Conservation (phyloP, 2,113 vertebrate species). For the Calypte anna region DNA sequence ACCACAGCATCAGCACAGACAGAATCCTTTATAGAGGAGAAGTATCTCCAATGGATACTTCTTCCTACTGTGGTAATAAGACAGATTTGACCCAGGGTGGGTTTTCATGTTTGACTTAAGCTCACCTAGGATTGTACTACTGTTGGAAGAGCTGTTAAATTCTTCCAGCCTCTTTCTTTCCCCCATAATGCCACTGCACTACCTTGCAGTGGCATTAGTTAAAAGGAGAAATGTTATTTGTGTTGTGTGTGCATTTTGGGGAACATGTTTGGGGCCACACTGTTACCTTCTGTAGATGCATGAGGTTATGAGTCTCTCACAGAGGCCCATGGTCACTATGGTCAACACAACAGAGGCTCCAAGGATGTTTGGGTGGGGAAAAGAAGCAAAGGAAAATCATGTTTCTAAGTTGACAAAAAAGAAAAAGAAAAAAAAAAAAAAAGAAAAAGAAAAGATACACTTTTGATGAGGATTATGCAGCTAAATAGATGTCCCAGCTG, state of each 20-base stretch:
- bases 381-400: background rate
- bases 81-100: background rate
- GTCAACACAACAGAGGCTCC: background rate
- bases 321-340: background rate
- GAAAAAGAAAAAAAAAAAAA: background rate
- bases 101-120: background rate
- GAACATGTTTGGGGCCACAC: background rate
- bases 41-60: background rate
- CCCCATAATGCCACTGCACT: background rate
- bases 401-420: background rate
- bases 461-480: background rate
- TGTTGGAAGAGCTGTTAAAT: background rate
- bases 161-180: background rate
- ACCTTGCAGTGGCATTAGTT: rapidly evolving
- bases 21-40: background rate
- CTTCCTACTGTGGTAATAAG: rapidly evolving
- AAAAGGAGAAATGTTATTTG: background rate
- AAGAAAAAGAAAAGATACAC: background rate
- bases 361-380: background rate
- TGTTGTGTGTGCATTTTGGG: background rate
- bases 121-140: background rate
- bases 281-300: background rate
- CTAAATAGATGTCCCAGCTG: background rate
- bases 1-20: background rate
- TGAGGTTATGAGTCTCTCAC: background rate